These are phyloP conservation scores for Tetragonisca angustula DNA, from an alignment of 2,888 invertebrate genomes.

Conservation along the genomic window DNA sequence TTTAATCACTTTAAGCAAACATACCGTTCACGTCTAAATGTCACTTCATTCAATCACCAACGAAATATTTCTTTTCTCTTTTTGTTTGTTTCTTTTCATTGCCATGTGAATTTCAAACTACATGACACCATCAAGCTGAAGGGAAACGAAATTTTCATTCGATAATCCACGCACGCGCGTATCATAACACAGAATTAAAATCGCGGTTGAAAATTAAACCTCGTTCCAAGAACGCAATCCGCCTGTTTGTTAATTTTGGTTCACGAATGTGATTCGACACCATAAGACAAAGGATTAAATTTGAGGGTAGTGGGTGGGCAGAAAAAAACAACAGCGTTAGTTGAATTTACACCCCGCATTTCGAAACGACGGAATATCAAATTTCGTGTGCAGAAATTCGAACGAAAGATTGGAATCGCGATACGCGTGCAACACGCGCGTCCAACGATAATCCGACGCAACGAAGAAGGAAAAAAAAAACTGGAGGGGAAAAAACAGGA, in stretches of 20 bases:
- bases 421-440: background rate
- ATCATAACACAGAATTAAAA: background rate
- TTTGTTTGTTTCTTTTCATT: too few species aligned
- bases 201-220: background rate
- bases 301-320: background rate
- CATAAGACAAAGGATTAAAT: background rate
- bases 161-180: background rate
- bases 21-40: too few species aligned
- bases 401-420: background rate
- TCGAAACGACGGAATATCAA: background rate
- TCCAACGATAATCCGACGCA: background rate
- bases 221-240: background rate
- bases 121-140: too few species aligned
- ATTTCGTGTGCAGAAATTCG: background rate
- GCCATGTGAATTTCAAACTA: background rate
- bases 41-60: too few species aligned
- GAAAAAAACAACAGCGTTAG: background rate
- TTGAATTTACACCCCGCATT: background rate
- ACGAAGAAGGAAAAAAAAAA: background rate
- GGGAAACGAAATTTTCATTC: background rate
- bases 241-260: background rate
- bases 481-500: too few species aligned
- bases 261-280: background rate
- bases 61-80: too few species aligned
- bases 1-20: too few species aligned